These are phyloP conservation scores for Anoplophora glabripennis DNA, from an alignment of 1,140 invertebrate genomes.

Conservation along the genomic window DNA sequence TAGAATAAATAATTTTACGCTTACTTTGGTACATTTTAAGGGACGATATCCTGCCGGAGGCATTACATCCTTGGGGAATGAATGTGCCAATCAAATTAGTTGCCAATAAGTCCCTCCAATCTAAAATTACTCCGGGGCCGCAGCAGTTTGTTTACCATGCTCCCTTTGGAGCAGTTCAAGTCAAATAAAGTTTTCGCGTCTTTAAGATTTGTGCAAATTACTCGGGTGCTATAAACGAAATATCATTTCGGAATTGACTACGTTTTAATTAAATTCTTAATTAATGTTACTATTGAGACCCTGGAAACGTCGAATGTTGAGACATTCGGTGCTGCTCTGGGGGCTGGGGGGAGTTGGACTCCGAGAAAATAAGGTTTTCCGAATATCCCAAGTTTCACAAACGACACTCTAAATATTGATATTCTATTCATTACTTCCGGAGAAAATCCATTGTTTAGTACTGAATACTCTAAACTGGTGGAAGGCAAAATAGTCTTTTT, in stretches of 20 bases:
- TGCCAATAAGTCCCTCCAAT: conserved; percentile 24
- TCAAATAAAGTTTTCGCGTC: conserved; percentile 12
- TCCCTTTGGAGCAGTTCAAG: conserved; percentile 12
- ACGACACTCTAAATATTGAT: too few relatives aligned
- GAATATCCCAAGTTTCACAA: too few relatives aligned
- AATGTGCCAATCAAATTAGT: conserved; percentile 28
- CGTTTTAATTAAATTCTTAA: conserved; percentile 10
- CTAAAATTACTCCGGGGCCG: conserved; percentile 8
- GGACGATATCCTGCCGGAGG: conserved; percentile 17
- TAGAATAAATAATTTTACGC: conserved; percentile 24
- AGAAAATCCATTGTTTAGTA: too few relatives aligned
- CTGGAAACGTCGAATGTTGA: too few relatives aligned
- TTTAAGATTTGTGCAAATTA: conserved; percentile 5
- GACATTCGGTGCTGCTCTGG: too few relatives aligned
- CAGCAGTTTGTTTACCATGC: conserved; percentile 2
- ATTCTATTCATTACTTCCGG: too few relatives aligned
- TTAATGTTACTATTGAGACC: conserved; percentile 9
- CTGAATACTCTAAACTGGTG: too few relatives aligned
- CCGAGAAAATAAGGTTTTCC: too few relatives aligned
- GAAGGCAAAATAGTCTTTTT: too few relatives aligned
- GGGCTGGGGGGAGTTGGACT: too few relatives aligned
- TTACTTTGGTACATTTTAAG: conserved; percentile 22
- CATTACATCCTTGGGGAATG: conserved; percentile 23
- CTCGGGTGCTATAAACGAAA: conserved; percentile 8
- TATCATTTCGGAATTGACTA: conserved; percentile 7